Evolutionary conservation across 2,888 invertebrate species (phyloP).

Genomic region (Hofmannophila pseudospretella): DNA sequence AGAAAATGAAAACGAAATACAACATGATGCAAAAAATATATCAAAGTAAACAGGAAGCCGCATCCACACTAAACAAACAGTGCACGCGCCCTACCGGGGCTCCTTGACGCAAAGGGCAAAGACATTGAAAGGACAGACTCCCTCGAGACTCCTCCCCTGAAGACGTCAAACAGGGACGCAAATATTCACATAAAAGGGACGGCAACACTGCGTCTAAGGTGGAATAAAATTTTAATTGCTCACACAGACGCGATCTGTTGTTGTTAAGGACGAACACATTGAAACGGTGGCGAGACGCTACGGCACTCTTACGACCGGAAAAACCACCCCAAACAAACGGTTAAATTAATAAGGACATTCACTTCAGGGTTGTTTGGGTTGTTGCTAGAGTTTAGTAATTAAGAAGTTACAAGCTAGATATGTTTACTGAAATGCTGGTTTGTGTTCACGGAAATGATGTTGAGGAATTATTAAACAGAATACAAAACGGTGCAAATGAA

Average conservation of each 20-base stretch:
- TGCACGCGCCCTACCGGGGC: slow-evolving; percentile 67
- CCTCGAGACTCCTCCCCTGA: slow-evolving; percentile 78
- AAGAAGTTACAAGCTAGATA: slow-evolving; percentile 28
- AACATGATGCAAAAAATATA: no score
- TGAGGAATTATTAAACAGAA: no score
- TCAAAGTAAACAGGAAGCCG: slow-evolving; percentile 16
- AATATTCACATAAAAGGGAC: slow-evolving; percentile 47
- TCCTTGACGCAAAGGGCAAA: slow-evolving; percentile 77
- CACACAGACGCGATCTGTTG: slow-evolving; percentile 55
- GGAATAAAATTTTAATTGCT: slow-evolving; percentile 77
- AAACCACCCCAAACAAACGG: slow-evolving; percentile 69
- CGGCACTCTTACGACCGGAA: slow-evolving; percentile 57
- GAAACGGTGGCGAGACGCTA: slow-evolving; percentile 47
- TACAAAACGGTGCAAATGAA: no score
- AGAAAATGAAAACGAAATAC: no score
- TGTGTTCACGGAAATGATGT: slow-evolving; percentile 18
- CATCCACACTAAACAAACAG: slow-evolving; percentile 49
- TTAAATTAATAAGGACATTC: slow-evolving; percentile 68
- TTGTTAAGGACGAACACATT: slow-evolving; percentile 44
- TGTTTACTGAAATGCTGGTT: slow-evolving; percentile 23
- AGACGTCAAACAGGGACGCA: slow-evolving; percentile 59
- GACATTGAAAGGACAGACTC: slow-evolving; percentile 82
- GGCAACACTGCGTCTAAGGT: slow-evolving; percentile 62
- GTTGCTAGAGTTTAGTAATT: slow-evolving; percentile 37
- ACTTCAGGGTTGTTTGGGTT: slow-evolving; percentile 43